These are phyloP conservation scores for Mus minutoides DNA, from an alignment of 2,797 vertebrate species.

Conservation along the genomic window DNA sequence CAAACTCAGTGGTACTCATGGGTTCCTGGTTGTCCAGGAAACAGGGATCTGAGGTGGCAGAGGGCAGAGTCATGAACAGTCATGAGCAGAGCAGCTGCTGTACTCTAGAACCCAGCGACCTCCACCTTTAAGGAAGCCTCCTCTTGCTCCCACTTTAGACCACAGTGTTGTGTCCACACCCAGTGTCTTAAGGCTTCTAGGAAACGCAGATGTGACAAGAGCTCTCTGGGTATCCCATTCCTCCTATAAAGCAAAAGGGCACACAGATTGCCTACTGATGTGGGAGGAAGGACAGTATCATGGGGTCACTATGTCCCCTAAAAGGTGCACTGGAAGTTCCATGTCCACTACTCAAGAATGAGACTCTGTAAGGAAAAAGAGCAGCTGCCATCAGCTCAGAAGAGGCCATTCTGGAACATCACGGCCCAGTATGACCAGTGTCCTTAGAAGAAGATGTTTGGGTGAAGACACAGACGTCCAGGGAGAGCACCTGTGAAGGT, in stretches of 20 bases:
- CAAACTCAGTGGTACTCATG: not conserved
- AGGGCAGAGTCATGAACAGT: not conserved
- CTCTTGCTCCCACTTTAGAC: not conserved
- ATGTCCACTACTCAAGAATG: not conserved
- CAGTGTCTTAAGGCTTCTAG: not conserved
- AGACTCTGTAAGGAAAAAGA: not conserved
- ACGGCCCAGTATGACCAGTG: no score
- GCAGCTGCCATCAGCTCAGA: not conserved
- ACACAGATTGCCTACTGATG: not conserved
- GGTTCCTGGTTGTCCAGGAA: not conserved
- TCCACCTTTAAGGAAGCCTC: not conserved
- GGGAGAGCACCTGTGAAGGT: not conserved
- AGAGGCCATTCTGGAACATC: not conserved
- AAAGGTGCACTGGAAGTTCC: not conserved
- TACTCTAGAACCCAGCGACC: no score
- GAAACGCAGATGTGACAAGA: not conserved
- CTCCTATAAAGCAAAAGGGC: not conserved
- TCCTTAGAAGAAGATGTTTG: not conserved
- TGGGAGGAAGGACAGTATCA: not conserved
- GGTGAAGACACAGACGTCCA: not conserved
- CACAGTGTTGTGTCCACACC: no score
- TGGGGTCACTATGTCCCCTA: not conserved
- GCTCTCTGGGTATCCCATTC: not conserved
- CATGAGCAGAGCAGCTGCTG: no score
- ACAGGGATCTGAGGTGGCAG: not conserved